Percentiles rank a stretch among this genome's conserved stretches.
Conservation (phyloP, 1,140 invertebrate genomes). For the Achatina immaculata region DNA sequence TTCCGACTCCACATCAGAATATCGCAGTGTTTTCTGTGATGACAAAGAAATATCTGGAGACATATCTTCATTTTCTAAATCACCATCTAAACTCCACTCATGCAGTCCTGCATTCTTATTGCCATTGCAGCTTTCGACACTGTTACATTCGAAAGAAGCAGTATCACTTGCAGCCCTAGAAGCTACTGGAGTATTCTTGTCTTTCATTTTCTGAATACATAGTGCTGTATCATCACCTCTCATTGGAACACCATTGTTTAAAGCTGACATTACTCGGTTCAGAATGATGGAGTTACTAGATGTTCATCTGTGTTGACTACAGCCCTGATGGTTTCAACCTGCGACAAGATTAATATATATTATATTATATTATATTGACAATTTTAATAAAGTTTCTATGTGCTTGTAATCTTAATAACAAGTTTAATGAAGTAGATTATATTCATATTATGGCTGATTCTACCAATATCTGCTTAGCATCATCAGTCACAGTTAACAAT, state of each 20-base stretch:
- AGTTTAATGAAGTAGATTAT: too few species aligned
- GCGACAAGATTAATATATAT: too few species aligned
- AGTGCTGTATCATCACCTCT: background rate
- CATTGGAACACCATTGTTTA: background rate
- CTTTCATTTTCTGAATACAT: background rate
- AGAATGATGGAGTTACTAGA: too few species aligned
- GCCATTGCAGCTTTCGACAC: background rate
- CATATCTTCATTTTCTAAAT: background rate
- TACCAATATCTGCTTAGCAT: too few species aligned
- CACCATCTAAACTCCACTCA: background rate
- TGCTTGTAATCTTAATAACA: too few species aligned
- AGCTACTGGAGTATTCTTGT: background rate
- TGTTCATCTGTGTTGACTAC: too few species aligned
- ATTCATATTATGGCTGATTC: too few species aligned
- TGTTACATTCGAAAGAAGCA: background rate
- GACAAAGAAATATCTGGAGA: conserved; percentile 30
- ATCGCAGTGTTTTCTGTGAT: conserved; percentile 21
- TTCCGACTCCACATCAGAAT: conserved; percentile 31
- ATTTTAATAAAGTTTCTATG: too few species aligned
- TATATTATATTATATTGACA: too few species aligned
- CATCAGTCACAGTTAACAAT: too few species aligned
- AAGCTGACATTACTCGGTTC: background rate
- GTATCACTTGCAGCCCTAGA: background rate
- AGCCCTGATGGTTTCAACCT: too few species aligned
- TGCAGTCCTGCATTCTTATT: background rate